phyloP scores from a whole-genome alignment of 2,113 vertebrate species.

The Haemorhous mexicanus region DNA sequence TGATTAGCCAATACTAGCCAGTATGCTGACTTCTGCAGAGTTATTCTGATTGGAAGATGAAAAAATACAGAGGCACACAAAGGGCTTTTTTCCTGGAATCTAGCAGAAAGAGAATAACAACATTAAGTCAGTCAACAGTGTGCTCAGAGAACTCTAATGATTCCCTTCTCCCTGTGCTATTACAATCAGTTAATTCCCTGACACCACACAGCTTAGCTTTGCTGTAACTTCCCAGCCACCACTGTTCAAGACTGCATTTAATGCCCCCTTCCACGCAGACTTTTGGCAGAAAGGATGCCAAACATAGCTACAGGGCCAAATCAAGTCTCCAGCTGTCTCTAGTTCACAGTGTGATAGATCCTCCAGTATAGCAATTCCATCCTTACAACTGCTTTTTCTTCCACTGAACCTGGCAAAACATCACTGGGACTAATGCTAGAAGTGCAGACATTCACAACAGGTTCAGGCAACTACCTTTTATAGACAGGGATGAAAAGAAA shows the following conservation, averaged over 20 bases:
- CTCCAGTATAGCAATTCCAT: neutral
- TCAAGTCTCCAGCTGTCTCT: neutral
- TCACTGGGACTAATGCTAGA: constrained; percentile 46
- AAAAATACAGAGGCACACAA: neutral
- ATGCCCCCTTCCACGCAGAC: neutral
- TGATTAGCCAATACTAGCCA: neutral
- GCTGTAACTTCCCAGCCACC: neutral
- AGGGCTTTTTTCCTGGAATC: neutral
- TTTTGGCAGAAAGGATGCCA: neutral
- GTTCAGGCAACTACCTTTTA: constrained; percentile 67
- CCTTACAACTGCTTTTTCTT: constrained; percentile 21
- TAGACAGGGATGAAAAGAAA: constrained; percentile 68
- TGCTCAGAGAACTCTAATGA: neutral
- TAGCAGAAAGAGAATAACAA: neutral
- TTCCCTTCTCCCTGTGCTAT: neutral
- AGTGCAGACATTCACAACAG: constrained; percentile 61
- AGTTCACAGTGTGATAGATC: neutral
- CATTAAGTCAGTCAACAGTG: neutral
- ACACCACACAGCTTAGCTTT: neutral
- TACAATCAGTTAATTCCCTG: neutral
- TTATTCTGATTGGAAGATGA: neutral
- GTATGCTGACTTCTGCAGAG: neutral
- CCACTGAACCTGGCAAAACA: constrained; percentile 62
- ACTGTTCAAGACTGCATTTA: neutral
- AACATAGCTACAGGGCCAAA: neutral